A percentile compares a stretch with the other conserved stretches of the same genome.
Conservation (phyloP, 2,888 invertebrate genomes). For the Trachelus tabidus region DNA sequence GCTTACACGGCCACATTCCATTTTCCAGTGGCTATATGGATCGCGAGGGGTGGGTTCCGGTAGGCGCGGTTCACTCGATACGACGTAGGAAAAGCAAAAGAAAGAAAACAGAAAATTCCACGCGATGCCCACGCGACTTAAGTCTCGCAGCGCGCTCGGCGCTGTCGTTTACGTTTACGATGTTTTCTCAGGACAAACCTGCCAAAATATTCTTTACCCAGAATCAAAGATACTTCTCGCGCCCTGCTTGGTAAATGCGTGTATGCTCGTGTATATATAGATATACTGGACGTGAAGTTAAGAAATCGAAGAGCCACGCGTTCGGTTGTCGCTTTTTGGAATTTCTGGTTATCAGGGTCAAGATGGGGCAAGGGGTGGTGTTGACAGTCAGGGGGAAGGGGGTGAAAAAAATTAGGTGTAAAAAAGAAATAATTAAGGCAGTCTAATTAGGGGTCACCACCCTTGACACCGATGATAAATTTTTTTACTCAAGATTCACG, state of each 20-base stretch:
- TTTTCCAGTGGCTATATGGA: slow-evolving; percentile 10
- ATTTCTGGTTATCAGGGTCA: background rate
- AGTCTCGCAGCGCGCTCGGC: background rate
- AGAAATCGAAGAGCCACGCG: no score
- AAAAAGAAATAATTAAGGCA: no score
- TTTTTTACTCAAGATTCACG: no score
- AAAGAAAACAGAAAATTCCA: background rate
- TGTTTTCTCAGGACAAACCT: background rate
- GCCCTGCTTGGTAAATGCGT: background rate
- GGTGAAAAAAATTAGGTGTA: no score
- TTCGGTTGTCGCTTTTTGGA: background rate
- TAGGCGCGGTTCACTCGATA: background rate
- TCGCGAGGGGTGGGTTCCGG: background rate
- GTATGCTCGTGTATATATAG: background rate
- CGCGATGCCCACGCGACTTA: background rate
- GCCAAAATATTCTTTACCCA: background rate
- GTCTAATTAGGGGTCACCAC: no score
- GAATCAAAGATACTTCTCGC: background rate
- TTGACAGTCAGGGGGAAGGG: no score
- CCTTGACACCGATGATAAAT: no score
- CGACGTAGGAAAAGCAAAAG: background rate
- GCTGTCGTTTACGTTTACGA: background rate
- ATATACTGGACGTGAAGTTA: no score
- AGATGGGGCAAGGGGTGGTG: background rate
- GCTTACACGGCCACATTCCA: background rate